Evolutionary conservation across 1,140 invertebrate genomes (phyloP).

Genomic region (Elysia chlorotica): DNA sequence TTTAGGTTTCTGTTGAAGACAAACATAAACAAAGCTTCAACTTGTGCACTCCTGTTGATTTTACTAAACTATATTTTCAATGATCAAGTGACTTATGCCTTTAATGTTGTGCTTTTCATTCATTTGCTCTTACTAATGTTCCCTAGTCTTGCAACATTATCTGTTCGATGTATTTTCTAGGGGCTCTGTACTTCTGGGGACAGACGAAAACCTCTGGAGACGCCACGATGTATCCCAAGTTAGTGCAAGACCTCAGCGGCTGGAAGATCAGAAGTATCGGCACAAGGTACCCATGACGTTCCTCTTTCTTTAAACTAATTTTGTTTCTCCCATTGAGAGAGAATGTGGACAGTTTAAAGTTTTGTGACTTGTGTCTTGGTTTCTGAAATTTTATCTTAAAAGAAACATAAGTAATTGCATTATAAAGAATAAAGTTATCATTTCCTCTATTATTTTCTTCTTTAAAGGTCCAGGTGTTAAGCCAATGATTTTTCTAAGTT

Average conservation of each 20-base stretch:
- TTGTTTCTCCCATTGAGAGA: too few species aligned
- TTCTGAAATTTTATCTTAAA: too few species aligned
- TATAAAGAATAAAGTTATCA: too few species aligned
- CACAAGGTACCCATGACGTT: constrained; percentile 7
- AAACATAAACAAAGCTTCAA: too few species aligned
- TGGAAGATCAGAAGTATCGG: constrained; percentile 87
- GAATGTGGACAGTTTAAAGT: too few species aligned
- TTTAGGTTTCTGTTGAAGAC: too few species aligned
- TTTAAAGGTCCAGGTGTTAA: too few species aligned
- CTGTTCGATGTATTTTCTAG: constrained; percentile 33
- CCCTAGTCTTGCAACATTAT: background rate
- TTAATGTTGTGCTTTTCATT: background rate
- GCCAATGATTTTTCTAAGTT: too few species aligned
- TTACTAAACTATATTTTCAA: background rate
- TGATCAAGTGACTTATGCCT: background rate
- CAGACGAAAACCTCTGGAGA: constrained; percentile 90
- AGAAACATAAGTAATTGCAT: too few species aligned
- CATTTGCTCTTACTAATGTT: background rate
- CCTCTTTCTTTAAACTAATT: background rate
- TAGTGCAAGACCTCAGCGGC: constrained; percentile 86
- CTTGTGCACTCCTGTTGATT: background rate
- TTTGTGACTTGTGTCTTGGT: too few species aligned
- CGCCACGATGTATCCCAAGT: constrained; percentile 96
- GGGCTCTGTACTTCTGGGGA: constrained; percentile 80
- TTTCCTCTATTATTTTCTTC: too few species aligned